Percentiles rank a stretch among this genome's conserved stretches.
phyloP scores from a whole-genome alignment of 2,888 invertebrate species.

The Actias luna region DNA sequence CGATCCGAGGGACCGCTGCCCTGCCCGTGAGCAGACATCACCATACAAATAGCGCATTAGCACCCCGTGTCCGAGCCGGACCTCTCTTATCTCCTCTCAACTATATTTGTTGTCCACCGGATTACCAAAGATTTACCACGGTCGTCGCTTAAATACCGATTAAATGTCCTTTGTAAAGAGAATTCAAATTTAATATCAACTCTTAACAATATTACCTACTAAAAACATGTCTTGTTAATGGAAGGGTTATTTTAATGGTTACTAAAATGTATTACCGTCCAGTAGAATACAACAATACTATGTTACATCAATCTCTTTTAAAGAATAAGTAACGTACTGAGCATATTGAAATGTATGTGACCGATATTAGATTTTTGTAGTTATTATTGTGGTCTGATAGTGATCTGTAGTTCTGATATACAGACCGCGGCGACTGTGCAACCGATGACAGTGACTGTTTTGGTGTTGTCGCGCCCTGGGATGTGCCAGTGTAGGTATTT shows the following conservation, averaged over 20 bases:
- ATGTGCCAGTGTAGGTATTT: no score
- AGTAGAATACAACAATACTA: neutral
- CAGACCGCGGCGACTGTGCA: no score
- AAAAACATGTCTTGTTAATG: conserved; percentile 7
- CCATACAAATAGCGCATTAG: conserved; percentile 80
- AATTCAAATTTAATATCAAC: conserved; percentile 62
- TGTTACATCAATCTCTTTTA: neutral
- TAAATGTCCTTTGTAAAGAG: conserved; percentile 76
- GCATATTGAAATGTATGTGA: neutral
- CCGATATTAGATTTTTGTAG: neutral
- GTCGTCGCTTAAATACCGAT: conserved; percentile 72
- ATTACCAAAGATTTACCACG: conserved; percentile 79
- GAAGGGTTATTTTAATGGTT: conserved; percentile 9
- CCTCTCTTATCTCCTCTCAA: conserved; percentile 78
- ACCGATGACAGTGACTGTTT: no score
- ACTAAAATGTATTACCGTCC: neutral
- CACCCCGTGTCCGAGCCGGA: conserved; percentile 59
- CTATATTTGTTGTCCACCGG: conserved; percentile 78
- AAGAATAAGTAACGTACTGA: neutral
- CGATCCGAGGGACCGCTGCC: conserved; percentile 32
- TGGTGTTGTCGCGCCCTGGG: no score
- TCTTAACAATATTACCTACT: conserved; percentile 49
- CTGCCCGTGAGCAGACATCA: conserved; percentile 56
- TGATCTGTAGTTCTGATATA: no score
- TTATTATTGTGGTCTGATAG: neutral